phyloP scores from a whole-genome alignment of 2,888 invertebrate genomes.

The Calameuta idolon region DNA sequence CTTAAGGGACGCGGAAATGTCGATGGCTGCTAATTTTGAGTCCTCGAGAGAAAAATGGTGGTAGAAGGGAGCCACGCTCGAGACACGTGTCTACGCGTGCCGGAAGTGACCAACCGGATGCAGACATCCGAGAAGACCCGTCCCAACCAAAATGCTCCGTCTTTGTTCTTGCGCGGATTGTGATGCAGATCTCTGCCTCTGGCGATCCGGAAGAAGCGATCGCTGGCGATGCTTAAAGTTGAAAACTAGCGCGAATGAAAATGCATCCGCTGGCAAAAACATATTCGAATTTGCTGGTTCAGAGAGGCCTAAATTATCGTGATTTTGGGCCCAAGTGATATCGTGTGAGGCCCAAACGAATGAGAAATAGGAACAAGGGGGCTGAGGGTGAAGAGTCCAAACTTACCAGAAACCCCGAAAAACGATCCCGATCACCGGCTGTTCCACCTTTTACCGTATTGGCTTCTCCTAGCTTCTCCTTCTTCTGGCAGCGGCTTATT shows the following conservation, averaged over 20 bases:
- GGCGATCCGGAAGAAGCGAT: slow-evolving; percentile 29
- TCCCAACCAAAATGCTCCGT: slow-evolving; percentile 33
- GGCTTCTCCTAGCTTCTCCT: background rate
- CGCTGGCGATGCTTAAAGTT: slow-evolving; percentile 30
- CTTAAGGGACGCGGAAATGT: background rate
- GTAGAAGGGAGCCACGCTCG: slow-evolving; percentile 36
- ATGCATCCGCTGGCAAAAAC: slow-evolving; percentile 26
- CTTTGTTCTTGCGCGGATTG: slow-evolving; percentile 53
- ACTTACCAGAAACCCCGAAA: slow-evolving; percentile 34
- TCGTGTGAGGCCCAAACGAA: background rate
- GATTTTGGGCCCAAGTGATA: too few species aligned
- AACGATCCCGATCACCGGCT: slow-evolving; percentile 46
- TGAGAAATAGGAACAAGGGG: background rate
- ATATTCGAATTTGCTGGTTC: too few species aligned
- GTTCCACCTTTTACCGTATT: slow-evolving; percentile 39
- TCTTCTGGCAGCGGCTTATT: slow-evolving; percentile 37
- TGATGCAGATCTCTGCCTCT: slow-evolving; percentile 38
- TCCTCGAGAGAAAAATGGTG: background rate
- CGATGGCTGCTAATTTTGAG: slow-evolving; percentile 40
- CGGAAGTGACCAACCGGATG: slow-evolving; percentile 68
- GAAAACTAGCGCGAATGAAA: slow-evolving; percentile 17
- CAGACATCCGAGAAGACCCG: slow-evolving; percentile 60
- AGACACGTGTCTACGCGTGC: slow-evolving; percentile 64
- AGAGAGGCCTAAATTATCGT: too few species aligned
- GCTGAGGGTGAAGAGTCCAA: background rate